phyloP scores from a whole-genome alignment of 2,113 vertebrate species.

The Scomber japonicus region DNA sequence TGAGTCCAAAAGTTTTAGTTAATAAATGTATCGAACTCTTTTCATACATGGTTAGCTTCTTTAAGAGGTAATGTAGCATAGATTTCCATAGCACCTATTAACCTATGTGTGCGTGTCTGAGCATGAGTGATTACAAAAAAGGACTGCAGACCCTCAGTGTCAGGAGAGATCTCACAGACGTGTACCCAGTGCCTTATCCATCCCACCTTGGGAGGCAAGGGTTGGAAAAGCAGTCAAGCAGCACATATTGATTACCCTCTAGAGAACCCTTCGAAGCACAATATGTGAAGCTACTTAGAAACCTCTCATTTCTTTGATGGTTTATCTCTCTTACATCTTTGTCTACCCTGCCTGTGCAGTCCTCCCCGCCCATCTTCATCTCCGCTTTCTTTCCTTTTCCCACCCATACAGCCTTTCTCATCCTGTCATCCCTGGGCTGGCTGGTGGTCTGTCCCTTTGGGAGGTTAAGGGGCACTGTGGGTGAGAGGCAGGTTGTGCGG shows the following conservation, averaged over 20 bases:
- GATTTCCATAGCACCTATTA: conserved; percentile 34
- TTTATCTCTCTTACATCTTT: conserved; percentile 76
- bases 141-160: conserved; percentile 32
- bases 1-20: conserved; percentile 63
- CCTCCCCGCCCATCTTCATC: conserved; percentile 72
- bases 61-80: conserved; percentile 28
- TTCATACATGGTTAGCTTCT: conserved; percentile 27
- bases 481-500: conserved; percentile 84
- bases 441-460: conserved; percentile 73
- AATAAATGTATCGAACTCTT: conserved; percentile 29
- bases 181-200: conserved; percentile 47
- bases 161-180: conserved; percentile 44
- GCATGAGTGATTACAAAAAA: conserved; percentile 46
- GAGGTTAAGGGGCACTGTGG: conserved; percentile 82
- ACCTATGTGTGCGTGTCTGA: conserved; percentile 38
- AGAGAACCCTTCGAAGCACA: conserved; percentile 72
- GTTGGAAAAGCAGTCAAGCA: conserved; percentile 69
- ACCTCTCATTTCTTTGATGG: conserved; percentile 74
- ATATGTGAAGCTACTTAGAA: conserved; percentile 82
- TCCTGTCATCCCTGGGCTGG: conserved; percentile 76
- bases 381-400: conserved; percentile 65
- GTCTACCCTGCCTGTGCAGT: conserved; percentile 52
- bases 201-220: conserved; percentile 57
- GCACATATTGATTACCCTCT: conserved; percentile 74
- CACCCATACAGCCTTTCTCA: conserved; percentile 76